A percentile compares a stretch with the other conserved stretches of the same genome.
Conservation (phyloP, 2,113 vertebrate species). For the Thalassoma bifasciatum region DNA sequence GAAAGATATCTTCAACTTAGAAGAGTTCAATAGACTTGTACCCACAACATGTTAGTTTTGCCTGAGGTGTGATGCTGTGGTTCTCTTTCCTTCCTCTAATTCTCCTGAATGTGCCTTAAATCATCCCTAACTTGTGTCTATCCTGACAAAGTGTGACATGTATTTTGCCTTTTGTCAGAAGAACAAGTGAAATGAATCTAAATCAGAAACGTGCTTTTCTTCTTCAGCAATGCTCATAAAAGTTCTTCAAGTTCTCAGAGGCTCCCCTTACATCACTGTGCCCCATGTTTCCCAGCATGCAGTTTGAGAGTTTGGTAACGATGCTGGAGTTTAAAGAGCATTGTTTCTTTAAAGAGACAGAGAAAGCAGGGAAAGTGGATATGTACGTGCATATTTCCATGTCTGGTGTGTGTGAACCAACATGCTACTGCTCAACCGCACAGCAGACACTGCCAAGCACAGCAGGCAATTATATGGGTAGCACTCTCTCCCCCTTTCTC, state of each 20-base stretch:
- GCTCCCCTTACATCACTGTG: conserved; percentile 60
- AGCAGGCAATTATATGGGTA: conserved; percentile 77
- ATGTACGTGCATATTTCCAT: conserved; percentile 74
- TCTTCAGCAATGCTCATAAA: conserved; percentile 43
- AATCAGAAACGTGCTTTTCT: conserved; percentile 13
- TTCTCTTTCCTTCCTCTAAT: conserved; percentile 20
- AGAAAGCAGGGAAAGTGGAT: conserved; percentile 64
- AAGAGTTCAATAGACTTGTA: conserved; percentile 13
- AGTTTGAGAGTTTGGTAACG: conserved; percentile 32
- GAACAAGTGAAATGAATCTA: conserved; percentile 10
- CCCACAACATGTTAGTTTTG: conserved; percentile 29
- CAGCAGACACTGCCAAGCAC: conserved; percentile 72
- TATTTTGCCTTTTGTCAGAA: conserved; percentile 7
- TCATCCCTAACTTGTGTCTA: conserved; percentile 2
- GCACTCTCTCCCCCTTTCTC: conserved; percentile 22
- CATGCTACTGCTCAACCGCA: conserved; percentile 78
- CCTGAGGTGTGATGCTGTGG: conserved; percentile 39
- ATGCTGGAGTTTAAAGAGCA: conserved; percentile 50
- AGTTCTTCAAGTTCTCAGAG: conserved; percentile 28
- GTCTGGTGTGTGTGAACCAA: conserved; percentile 78
- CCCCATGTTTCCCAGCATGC: conserved; percentile 55
- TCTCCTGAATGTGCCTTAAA: conserved; percentile 4
- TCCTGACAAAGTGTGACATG: background rate
- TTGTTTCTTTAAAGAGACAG: conserved; percentile 60
- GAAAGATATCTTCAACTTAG: conserved; percentile 27